Base-by-base conservation (phyloP, 2,797 vertebrate genomes). In the Anolis apletophallus region DNA sequence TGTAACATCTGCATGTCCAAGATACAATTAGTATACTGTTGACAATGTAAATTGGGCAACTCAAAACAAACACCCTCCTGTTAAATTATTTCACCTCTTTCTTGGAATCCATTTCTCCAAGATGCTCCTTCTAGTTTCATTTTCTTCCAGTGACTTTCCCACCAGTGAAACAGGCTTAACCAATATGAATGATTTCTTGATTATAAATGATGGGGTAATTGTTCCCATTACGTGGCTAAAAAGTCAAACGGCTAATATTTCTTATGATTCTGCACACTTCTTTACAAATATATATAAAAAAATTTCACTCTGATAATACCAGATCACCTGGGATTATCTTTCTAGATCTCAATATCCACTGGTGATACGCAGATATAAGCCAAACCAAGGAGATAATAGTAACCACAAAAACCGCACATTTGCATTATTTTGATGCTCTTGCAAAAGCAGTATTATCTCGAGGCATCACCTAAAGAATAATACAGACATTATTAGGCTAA, bases 401-500 rank as follows among this genome's bases (percentile, higher is more conserved):
- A 75, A 79, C 77, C 2, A n/a, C 78, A 73, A 77, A 85, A 2
- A 72, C 79, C 0, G 0, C 72, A 55, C 8, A 5, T 73, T 0
- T 2, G 0, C 76, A 85, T 91, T 76, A 32, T 79, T 81, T 86
- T 10, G 2, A 10, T 0, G 61, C 13, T 71, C 52, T 40, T 64
- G 0, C 0, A 61, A 88, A 52, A 23, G 61, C 1, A 0, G 0
- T 16, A 50, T 19, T 21, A 73, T 69, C 87, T 0, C 36, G 0
- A 52, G 84, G 73, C 13, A 75, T 86, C 64, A 68, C 76, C 55
- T 32, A 78, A 40, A 84, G 14, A 75, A 80, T 7, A 54, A 90
- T 87, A 87, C 55, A n/a, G 34, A 72, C 0, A 80, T 71, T 74
- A 4, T 0, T 64, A 72, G 77, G 87, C 88, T 78, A 88, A 83